Conservation (phyloP, 2,113 vertebrate species). For the Onychostruthus taczanowskii region DNA sequence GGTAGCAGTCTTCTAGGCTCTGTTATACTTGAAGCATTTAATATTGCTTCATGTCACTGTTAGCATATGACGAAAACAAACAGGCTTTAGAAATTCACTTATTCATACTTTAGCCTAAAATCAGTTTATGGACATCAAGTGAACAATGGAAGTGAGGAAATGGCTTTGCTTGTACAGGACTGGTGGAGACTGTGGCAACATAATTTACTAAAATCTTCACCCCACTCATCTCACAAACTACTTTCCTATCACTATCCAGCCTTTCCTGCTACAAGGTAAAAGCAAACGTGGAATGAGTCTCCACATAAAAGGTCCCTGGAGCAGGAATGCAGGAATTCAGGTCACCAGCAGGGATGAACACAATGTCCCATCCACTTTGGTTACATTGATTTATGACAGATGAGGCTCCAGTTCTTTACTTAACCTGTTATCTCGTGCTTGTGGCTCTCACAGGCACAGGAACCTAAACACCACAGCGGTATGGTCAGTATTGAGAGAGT, state of each 20-base stretch:
- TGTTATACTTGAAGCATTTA: neutral
- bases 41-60: neutral
- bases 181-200: fast-evolving
- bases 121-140: neutral
- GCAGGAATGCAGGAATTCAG: neutral
- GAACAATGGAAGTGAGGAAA: neutral
- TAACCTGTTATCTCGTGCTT: neutral
- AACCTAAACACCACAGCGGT: neutral
- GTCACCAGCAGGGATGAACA: neutral
- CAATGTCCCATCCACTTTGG: neutral
- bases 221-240: neutral
- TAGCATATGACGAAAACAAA: neutral
- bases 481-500: neutral
- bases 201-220: neutral
- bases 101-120: neutral
- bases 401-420: neutral
- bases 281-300: fast-evolving
- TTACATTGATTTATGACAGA: neutral
- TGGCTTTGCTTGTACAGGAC: neutral
- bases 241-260: neutral
- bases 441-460: neutral
- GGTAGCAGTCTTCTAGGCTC: neutral
- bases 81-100: neutral
- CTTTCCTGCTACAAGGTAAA: neutral
- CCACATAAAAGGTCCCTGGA: neutral